Evolutionary conservation across 1,140 invertebrate species (phyloP), one percentile per base, ranked within the genome.

Genomic region (Caenorhabditis tropicalis): DNA sequence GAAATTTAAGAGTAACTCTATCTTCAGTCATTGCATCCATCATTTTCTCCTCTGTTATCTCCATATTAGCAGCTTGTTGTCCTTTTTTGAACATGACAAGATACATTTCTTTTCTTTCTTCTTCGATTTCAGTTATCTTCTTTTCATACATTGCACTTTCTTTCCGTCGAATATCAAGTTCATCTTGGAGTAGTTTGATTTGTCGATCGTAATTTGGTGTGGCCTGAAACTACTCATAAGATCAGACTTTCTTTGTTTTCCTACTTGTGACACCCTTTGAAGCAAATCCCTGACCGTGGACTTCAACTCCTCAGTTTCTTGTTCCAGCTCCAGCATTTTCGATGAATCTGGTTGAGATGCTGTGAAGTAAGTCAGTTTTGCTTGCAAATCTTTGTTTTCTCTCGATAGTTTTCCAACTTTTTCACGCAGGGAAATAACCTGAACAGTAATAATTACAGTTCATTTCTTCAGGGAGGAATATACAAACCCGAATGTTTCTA

Each of bases 11-110:
- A n/a, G 87, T 82, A 39, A 91, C 83, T 39, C 87, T 39, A 65
- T 91, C 89, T 82, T 91, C 89, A n/a, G 90, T 89, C 81, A 89
- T 86, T 53, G 86, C 60, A 83, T 91, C 90, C 27, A 91, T 53
- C 51, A 86, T 51, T 46, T 88, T 83, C 12, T 90, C 82, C 83
- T 89, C 86, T 15, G 19, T 74, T 9, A 87, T 80, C 15, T 87
- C 89, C 58, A 86, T 87, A 29, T 83, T 84, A 33, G 90, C 89
- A 7, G 89, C 89, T 84, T 91, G 87, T 82, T 91, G 90, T 19
- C 90, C 90, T 80, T 91, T 91, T 43, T 90, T 86, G 85, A 91
- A 91, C 89, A 91, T 89, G 15, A 91, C 85, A 21, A 90, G 82
- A 58, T 91, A 89, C 89, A 91, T 90, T 49, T 91, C 74, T 49